Evolutionary conservation across 2,888 invertebrate genomes (phyloP), one percentile per base, ranked within the genome.

Genomic region (Apotomis betuletana): DNA sequence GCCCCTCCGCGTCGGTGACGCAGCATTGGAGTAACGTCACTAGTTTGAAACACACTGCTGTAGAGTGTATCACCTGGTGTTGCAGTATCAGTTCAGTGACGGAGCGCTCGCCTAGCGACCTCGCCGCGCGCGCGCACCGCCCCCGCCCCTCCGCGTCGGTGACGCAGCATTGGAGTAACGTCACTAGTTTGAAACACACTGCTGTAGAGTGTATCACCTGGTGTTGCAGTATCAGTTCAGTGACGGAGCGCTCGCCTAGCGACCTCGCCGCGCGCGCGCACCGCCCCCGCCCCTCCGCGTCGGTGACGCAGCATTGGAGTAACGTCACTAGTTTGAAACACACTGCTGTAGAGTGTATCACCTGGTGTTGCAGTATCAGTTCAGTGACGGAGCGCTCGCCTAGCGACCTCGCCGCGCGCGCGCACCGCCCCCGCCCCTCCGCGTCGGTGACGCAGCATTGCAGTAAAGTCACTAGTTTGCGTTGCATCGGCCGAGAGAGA

Each of bases 331-430:
- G 90, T 90, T 99, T 99, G 49, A n/a, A n/a, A n/a, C n/a, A n/a
- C 15, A 15, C 15, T 15, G 15, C 15, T 15, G 15, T 15, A 15
- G 15, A 15, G 15, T 0, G 15, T 15, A 62, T 74, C 74, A 92
- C 93, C 89, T 93, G 99, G 87, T 99, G 98, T 83, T 98, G 97
- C 59, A 99, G 90, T 81, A 99, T 97, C 44, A 99, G 94, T 88
- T 99, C 99, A 0, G 98, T 98, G 70, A 99, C 98, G 0, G 98
- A 97, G 62, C 99, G 94, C 89, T 99, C 99, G 8, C 98, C 98
- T 59, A 99, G 94, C n/a, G 98, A 98, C 70, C 98, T 94, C 0
- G 97, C 97, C 41, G 97, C 97, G 75, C 97, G 92, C 83, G 97
- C 95, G 4, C 97, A 97, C 74, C 97, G 92, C 9, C 96, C 96